A percentile compares a stretch with the other conserved stretches of the same genome.
These are phyloP conservation scores for Chionodraco myersi DNA, from an alignment of 2,113 vertebrate species.

Conservation along the genomic window DNA sequence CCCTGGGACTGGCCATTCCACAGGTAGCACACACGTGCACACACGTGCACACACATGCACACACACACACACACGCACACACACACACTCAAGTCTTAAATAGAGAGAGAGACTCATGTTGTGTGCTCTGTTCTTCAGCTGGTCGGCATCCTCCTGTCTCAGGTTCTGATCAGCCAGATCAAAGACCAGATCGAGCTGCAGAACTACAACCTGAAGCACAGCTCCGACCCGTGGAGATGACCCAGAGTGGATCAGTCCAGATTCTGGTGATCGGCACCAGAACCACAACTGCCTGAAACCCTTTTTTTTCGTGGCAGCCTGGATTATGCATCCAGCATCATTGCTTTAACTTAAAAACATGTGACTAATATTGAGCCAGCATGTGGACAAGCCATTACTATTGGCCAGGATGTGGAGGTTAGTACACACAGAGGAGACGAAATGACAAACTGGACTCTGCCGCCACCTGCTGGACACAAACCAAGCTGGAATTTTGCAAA, in stretches of 20 bases:
- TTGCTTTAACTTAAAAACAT: neutral
- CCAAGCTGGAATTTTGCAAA: neutral
- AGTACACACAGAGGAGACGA: neutral
- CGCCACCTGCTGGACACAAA: constrained; percentile 39
- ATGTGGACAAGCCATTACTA: neutral
- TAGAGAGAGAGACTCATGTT: neutral
- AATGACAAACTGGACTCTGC: constrained; percentile 22
- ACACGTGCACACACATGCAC: neutral
- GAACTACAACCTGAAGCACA: constrained; percentile 89
- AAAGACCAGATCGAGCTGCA: constrained; percentile 92
- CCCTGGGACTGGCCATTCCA: constrained; percentile 91
- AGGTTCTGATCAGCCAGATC: constrained; percentile 93
- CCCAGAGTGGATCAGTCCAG: neutral
- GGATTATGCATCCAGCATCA: neutral
- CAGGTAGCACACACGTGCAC: constrained; percentile 81
- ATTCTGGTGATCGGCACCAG: neutral
- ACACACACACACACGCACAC: neutral
- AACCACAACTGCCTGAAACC: neutral
- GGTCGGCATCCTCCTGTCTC: constrained; percentile 92
- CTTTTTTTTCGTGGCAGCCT: neutral
- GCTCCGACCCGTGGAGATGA: constrained; percentile 88
- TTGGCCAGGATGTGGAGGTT: neutral
- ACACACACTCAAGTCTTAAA: neutral
- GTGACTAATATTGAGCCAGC: neutral
- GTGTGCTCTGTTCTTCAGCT: constrained; percentile 81